Evolutionary conservation across 2,888 invertebrate genomes (phyloP).

Genomic region (Noctua comes): DNA sequence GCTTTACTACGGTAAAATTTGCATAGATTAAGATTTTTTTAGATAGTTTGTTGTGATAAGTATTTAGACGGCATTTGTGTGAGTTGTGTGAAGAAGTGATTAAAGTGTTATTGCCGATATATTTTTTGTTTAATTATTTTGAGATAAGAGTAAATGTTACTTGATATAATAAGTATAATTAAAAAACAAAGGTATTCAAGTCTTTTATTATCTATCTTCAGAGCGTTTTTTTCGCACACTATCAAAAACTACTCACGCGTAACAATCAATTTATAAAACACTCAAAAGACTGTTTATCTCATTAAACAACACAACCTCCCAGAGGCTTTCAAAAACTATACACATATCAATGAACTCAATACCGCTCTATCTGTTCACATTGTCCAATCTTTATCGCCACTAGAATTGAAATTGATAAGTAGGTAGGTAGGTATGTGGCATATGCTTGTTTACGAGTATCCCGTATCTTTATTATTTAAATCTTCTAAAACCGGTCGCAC

Average conservation of each 20-base stretch:
- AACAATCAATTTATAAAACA: not conserved
- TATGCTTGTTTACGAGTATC: constrained; percentile 86
- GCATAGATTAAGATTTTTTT: constrained; percentile 75
- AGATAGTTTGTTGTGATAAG: constrained; percentile 15
- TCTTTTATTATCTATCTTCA: not conserved
- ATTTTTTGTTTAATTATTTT: constrained; percentile 38
- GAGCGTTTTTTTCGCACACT: not conserved
- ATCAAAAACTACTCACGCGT: not conserved
- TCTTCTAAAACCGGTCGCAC: constrained; percentile 81
- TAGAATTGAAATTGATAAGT: constrained; percentile 87
- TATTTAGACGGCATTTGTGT: not conserved
- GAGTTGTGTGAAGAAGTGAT: constrained; percentile 25
- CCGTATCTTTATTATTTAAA: constrained; percentile 87
- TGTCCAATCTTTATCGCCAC: constrained; percentile 75
- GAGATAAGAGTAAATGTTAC: constrained; percentile 34
- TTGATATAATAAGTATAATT: constrained; percentile 15
- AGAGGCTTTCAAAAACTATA: constrained; percentile 49
- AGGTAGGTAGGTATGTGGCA: constrained; percentile 81
- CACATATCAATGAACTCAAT: constrained; percentile 37
- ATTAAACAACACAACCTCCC: constrained; percentile 30
- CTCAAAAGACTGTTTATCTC: not conserved
- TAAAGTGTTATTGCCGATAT: constrained; percentile 43
- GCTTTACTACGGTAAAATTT: constrained; percentile 79
- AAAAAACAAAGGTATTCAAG: not conserved
- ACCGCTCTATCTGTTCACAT: constrained; percentile 27